Percentiles rank a stretch among this genome's conserved stretches.
These are phyloP conservation scores for Silurus lanzhouensis DNA, from an alignment of 2,797 vertebrate genomes.

Conservation along the genomic window DNA sequence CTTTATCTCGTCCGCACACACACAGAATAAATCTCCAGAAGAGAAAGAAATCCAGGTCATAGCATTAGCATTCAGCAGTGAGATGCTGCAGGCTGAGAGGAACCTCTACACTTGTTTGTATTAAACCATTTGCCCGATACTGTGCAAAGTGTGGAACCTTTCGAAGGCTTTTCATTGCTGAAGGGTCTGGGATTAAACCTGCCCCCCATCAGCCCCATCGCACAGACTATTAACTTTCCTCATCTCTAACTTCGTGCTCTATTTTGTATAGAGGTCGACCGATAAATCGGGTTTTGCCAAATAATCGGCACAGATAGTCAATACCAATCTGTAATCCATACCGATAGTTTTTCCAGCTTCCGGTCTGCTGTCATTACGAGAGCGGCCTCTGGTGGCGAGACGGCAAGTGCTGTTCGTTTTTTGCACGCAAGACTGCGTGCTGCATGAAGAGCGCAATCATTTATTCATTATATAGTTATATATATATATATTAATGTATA, in stretches of 20 bases:
- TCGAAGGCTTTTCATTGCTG: conserved; percentile 24
- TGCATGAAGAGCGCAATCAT: no score
- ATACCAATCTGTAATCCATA: no score
- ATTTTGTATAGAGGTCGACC: no score
- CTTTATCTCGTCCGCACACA: conserved; percentile 22
- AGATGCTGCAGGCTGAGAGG: conserved; percentile 38
- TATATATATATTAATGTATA: no score
- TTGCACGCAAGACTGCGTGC: no score
- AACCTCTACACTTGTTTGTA: conserved; percentile 42
- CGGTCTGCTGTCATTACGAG: no score
- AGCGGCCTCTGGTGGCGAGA: no score
- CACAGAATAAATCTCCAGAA: conserved; percentile 25
- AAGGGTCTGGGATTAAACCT: conserved; percentile 37
- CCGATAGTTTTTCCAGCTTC: no score
- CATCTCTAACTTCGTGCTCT: conserved; percentile 26
- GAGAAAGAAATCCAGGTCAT: conserved; percentile 42
- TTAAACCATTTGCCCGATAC: conserved; percentile 44
- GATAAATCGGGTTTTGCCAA: no score
- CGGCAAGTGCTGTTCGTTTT: no score
- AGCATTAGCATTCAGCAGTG: conserved; percentile 39
- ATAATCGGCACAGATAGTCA: no score
- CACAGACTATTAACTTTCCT: conserved; percentile 34
- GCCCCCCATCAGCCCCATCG: conserved; percentile 49
- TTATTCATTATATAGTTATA: no score
- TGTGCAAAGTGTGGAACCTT: conserved; percentile 53